phyloP scores from a whole-genome alignment of 53 echinoderm and acorn worm species.

The Temnopleurus reevesii region DNA sequence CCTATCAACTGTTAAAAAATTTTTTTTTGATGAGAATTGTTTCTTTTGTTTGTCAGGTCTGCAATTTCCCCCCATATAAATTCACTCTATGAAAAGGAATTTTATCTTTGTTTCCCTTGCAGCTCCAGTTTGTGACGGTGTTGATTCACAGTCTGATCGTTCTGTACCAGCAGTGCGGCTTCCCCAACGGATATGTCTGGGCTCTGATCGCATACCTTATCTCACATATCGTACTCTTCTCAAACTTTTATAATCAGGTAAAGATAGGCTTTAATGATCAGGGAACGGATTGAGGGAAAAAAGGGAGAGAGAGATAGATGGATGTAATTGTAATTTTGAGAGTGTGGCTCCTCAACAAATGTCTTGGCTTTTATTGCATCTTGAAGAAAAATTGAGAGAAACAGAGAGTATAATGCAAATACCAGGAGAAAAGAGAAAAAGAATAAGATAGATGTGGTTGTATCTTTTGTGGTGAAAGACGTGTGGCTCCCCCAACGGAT shows the following conservation, averaged over 20 bases:
- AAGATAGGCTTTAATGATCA: not conserved
- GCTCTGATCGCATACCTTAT: constrained; percentile 81
- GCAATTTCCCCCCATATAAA: too few species aligned
- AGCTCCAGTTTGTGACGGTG: constrained; percentile 89
- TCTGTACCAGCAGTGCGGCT: constrained; percentile 72
- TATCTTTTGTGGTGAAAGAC: too few species aligned
- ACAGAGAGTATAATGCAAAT: too few species aligned
- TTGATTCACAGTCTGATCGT: constrained; percentile 72
- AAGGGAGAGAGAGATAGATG: not conserved
- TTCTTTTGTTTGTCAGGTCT: too few species aligned
- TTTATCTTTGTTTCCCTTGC: not conserved
- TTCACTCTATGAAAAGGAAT: too few species aligned
- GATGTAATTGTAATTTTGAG: too few species aligned
- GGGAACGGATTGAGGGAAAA: not conserved
- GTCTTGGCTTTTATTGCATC: too few species aligned
- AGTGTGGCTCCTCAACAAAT: too few species aligned
- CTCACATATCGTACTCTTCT: constrained; percentile 86
- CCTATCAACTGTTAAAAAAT: too few species aligned
- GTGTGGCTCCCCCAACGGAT: too few species aligned
- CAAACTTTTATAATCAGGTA: constrained; percentile 86
- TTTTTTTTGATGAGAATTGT: too few species aligned
- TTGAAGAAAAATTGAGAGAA: not conserved
- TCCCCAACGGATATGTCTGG: constrained; percentile 71
- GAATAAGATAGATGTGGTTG: not conserved
- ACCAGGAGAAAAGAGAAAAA: not conserved